A percentile compares a stretch with the other conserved stretches of the same genome.
Evolutionary conservation across 2,797 vertebrate genomes (phyloP).

Genomic region (Manis pentadactyla): DNA sequence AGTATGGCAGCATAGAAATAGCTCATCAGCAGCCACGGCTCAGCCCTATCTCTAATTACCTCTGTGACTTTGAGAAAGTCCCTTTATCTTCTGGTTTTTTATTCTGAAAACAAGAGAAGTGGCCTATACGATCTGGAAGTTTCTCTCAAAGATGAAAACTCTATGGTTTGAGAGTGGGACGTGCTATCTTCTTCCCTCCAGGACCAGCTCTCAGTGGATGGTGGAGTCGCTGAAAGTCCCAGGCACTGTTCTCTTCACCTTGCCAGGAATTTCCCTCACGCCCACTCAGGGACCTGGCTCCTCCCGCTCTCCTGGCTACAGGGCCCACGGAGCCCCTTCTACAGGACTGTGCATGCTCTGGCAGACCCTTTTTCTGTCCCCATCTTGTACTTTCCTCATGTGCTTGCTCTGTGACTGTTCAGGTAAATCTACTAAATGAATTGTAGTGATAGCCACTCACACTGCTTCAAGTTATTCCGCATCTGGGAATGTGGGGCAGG

Average conservation of each 20-base stretch:
- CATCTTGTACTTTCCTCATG: not conserved
- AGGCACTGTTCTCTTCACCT: not conserved
- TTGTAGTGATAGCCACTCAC: not conserved
- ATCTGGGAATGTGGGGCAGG: not conserved
- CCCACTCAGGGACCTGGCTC: not conserved
- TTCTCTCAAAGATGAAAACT: not conserved
- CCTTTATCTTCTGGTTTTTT: not conserved
- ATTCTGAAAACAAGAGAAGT: not conserved
- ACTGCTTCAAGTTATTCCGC: not conserved
- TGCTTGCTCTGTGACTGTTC: not conserved
- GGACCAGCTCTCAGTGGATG: not conserved
- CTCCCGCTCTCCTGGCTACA: not conserved
- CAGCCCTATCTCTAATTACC: not conserved
- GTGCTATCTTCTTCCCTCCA: not conserved
- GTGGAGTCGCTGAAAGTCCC: not conserved
- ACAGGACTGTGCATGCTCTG: fast-evolving
- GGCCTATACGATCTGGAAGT: not conserved
- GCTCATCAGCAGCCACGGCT: not conserved
- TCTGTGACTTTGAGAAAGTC: not conserved
- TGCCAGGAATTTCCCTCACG: not conserved
- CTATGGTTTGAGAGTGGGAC: not conserved
- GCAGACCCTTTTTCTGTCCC: not conserved
- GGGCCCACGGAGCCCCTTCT: not conserved
- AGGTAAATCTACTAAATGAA: not conserved
- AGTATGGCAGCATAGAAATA: not conserved